These are phyloP conservation scores for Anser cygnoides DNA, from an alignment of 2,113 vertebrate genomes.

Conservation along the genomic window DNA sequence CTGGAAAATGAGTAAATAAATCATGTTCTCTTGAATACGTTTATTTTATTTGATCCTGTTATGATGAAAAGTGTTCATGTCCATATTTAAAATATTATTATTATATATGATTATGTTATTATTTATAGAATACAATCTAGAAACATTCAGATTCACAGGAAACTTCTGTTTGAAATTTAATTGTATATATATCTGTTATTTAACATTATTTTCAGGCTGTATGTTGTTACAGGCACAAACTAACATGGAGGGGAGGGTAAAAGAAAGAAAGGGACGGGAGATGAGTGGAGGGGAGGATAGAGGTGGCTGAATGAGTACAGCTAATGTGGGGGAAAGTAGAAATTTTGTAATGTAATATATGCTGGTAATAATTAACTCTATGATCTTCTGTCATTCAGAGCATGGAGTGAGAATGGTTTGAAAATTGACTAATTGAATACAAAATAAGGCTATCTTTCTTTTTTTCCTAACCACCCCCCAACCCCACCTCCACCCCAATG, in stretches of 20 bases:
- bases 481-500: background rate
- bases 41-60: background rate
- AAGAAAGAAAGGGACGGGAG: background rate
- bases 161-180: slow-evolving; percentile 39
- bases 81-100: background rate
- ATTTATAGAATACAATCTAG: background rate
- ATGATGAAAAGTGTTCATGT: background rate
- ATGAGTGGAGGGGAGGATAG: background rate
- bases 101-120: too few species aligned
- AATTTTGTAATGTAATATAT: background rate
- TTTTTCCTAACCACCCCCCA: accelerated
- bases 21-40: background rate
- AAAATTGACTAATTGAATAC: background rate
- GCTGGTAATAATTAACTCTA: background rate
- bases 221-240: slow-evolving; percentile 10
- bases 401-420: background rate
- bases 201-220: slow-evolving; percentile 37
- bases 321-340: background rate
- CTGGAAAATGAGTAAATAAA: background rate
- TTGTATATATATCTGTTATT: background rate
- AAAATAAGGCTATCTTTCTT: background rate
- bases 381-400: background rate
- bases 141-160: background rate
- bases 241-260: background rate
- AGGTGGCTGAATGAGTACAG: background rate